phyloP scores from a whole-genome alignment of 2,113 vertebrate genomes.

The Meleagris gallopavo region DNA sequence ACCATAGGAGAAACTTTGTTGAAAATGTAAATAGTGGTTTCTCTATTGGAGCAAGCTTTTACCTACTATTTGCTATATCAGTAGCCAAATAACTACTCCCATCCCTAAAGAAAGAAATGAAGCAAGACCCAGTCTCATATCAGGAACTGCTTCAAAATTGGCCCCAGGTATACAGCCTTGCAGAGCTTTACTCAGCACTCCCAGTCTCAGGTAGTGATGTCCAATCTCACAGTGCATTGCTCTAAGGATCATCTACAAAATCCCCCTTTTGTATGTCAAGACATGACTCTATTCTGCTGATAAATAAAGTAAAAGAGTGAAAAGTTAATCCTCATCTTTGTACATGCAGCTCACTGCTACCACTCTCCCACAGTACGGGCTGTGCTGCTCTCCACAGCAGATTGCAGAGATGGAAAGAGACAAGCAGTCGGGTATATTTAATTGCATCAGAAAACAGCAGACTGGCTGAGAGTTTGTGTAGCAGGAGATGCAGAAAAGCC shows the following conservation, averaged over 20 bases:
- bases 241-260: not conserved
- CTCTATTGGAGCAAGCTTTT: not conserved
- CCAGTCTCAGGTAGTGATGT: not conserved
- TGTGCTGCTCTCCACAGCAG: not conserved
- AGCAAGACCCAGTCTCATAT: not conserved
- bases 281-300: not conserved
- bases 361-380: not conserved
- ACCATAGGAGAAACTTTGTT: not conserved
- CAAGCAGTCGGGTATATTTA: constrained; percentile 26
- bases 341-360: not conserved
- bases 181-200: not conserved
- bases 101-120: not conserved
- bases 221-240: not conserved
- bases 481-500: constrained; percentile 1
- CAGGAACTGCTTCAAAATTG: not conserved
- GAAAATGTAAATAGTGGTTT: not conserved
- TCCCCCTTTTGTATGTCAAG: not conserved
- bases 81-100: not conserved
- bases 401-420: not conserved
- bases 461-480: constrained; percentile 31
- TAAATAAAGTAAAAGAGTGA: not conserved
- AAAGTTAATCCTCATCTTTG: not conserved
- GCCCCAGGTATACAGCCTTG: not conserved
- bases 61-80: not conserved
- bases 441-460: constrained; percentile 34